These are phyloP conservation scores for Drosophila orosa DNA, from an alignment of 1,140 invertebrate species.

Conservation along the genomic window DNA sequence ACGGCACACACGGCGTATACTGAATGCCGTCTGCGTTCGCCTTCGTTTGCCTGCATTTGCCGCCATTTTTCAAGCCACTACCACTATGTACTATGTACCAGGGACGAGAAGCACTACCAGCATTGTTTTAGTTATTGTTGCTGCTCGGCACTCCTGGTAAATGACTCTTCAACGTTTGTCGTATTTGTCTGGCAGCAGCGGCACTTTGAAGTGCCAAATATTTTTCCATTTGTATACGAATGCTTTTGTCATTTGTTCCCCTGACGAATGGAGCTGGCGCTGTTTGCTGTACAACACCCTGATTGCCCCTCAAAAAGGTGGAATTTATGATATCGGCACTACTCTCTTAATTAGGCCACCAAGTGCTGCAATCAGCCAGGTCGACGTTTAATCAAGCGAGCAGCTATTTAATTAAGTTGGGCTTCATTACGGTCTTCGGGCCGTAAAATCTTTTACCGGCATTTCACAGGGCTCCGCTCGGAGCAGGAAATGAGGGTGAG, in stretches of 20 bases:
- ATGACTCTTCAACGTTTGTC: conserved; percentile 81
- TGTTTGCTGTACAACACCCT: background rate
- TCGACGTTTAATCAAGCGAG: conserved; percentile 63
- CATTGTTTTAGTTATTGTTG: conserved; percentile 31
- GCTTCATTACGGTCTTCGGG: conserved; percentile 31
- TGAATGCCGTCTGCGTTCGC: conserved; percentile 64
- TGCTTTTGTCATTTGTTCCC: conserved; percentile 40
- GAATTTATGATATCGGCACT: conserved; percentile 58
- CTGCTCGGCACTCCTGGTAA: conserved; percentile 68
- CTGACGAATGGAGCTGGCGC: conserved; percentile 34
- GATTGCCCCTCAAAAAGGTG: conserved; percentile 17
- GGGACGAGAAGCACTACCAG: background rate
- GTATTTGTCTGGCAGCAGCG: conserved; percentile 69
- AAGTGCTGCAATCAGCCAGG: conserved; percentile 50
- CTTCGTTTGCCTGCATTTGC: conserved; percentile 58
- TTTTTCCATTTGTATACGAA: conserved; percentile 75
- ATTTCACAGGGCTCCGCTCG: conserved; percentile 2
- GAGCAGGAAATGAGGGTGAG: conserved; percentile 3
- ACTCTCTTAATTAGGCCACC: conserved; percentile 60
- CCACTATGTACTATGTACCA: conserved; percentile 22
- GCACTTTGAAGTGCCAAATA: conserved; percentile 78
- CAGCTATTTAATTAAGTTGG: conserved; percentile 73
- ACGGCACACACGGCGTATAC: conserved; percentile 47
- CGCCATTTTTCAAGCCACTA: conserved; percentile 67
- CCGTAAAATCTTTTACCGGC: conserved; percentile 26